phyloP scores from a whole-genome alignment of 2,888 invertebrate genomes.

The Panzeria rudis region DNA sequence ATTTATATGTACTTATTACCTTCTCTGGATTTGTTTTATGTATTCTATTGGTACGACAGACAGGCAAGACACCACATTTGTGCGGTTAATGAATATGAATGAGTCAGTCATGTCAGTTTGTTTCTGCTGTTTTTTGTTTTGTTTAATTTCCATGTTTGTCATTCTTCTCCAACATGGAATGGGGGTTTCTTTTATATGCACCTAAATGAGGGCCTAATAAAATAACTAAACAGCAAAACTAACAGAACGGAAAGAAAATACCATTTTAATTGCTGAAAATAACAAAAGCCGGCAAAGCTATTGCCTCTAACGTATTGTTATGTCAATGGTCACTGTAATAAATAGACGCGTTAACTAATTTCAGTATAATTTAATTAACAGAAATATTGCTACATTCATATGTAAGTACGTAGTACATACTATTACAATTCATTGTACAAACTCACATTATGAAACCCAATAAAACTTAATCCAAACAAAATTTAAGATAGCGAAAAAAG shows the following conservation, averaged over 20 bases:
- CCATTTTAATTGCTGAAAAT: conserved; percentile 12
- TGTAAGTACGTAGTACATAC: not conserved
- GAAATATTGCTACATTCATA: too few relatives aligned
- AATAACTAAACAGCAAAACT: conserved; percentile 7
- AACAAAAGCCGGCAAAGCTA: conserved; percentile 17
- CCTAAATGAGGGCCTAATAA: conserved; percentile 30
- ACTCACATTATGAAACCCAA: not conserved
- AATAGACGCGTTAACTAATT: not conserved
- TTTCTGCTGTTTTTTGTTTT: conserved; percentile 25
- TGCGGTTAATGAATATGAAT: conserved; percentile 65
- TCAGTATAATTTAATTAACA: not conserved
- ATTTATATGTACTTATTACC: not conserved
- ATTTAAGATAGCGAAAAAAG: conserved; percentile 1
- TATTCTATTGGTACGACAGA: conserved; percentile 30
- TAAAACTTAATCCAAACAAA: not conserved
- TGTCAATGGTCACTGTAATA: conserved; percentile 32
- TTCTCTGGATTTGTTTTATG: conserved; percentile 14
- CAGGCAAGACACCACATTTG: conserved; percentile 5
- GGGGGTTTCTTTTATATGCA: conserved; percentile 5
- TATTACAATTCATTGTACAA: too few relatives aligned
- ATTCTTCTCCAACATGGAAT: conserved; percentile 34
- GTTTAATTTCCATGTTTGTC: conserved; percentile 33
- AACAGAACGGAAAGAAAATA: conserved; percentile 1
- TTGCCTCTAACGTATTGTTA: not conserved
- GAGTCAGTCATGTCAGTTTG: conserved; percentile 53